Evolutionary conservation across 1,140 invertebrate genomes (phyloP).

Genomic region (Muscidifurax raptorellus): DNA sequence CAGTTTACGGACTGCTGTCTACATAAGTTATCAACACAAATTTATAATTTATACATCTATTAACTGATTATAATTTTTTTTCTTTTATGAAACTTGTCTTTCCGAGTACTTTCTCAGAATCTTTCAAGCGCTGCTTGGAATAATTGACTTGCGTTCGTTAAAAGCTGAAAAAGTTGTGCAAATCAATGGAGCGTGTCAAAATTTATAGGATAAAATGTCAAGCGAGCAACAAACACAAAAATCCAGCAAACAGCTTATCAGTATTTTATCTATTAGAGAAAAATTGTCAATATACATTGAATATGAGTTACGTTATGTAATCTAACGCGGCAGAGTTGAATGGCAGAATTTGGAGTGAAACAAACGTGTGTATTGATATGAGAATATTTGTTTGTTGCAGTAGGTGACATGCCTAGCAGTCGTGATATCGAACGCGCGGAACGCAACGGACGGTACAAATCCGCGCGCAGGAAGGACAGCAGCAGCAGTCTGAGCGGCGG

Average conservation of each 20-base stretch:
- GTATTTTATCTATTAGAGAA: neutral
- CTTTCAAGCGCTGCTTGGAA: neutral
- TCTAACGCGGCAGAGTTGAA: neutral
- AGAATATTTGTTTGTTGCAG: conserved; percentile 52
- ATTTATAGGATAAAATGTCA: neutral
- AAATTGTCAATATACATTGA: neutral
- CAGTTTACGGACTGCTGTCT: neutral
- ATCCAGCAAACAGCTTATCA: neutral
- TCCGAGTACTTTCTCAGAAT: neutral
- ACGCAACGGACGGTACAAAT: conserved; percentile 73
- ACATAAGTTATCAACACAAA: neutral
- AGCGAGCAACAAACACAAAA: neutral
- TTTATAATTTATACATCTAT: neutral
- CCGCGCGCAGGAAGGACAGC: conserved; percentile 65
- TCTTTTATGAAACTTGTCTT: neutral
- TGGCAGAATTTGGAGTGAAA: neutral
- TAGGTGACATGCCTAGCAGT: conserved; percentile 76
- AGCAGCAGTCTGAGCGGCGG: conserved; percentile 62
- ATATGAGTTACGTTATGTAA: no score
- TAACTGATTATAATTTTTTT: neutral
- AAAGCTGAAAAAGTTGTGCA: neutral
- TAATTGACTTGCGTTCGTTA: neutral
- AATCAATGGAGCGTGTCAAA: neutral
- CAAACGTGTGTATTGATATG: neutral
- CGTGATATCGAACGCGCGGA: conserved; percentile 72